Conservation (phyloP, 2,797 vertebrate species). For the Meriones psammophilus region DNA sequence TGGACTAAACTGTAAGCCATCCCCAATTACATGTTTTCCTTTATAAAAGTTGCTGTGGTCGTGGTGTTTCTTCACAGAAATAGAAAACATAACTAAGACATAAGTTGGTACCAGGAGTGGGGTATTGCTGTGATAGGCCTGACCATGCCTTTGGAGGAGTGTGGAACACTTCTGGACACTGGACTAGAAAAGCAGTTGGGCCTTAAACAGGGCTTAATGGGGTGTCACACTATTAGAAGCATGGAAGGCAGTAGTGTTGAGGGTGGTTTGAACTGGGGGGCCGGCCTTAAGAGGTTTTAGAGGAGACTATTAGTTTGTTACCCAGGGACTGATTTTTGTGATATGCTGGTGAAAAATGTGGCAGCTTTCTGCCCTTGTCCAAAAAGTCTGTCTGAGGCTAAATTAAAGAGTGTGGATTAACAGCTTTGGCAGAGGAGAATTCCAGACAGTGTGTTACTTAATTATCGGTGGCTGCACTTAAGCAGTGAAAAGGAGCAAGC, state of each 20-base stretch:
- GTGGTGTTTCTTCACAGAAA: background rate
- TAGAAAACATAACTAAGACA: background rate
- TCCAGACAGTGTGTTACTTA: background rate
- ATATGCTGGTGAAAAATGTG: background rate
- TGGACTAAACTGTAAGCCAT: background rate
- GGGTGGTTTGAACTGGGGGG: background rate
- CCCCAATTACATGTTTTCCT: background rate
- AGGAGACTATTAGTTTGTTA: background rate
- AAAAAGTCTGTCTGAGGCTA: background rate
- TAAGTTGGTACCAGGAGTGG: background rate
- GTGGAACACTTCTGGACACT: background rate
- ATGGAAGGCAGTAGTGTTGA: background rate
- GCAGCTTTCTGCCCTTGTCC: background rate
- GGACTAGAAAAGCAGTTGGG: background rate
- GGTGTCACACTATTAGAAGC: background rate
- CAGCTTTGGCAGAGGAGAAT: background rate
- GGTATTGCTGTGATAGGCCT: background rate
- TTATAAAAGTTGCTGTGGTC: background rate
- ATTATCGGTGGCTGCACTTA: background rate
- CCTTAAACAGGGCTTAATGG: background rate
- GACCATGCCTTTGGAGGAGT: background rate
- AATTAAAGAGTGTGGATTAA: background rate
- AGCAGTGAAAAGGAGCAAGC: background rate
- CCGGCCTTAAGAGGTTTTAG: background rate
- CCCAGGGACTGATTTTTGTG: background rate